Percentiles rank a stretch among this genome's conserved stretches.
phyloP scores from a whole-genome alignment of 2,888 invertebrate genomes.

The Cheilosia variabilis region DNA sequence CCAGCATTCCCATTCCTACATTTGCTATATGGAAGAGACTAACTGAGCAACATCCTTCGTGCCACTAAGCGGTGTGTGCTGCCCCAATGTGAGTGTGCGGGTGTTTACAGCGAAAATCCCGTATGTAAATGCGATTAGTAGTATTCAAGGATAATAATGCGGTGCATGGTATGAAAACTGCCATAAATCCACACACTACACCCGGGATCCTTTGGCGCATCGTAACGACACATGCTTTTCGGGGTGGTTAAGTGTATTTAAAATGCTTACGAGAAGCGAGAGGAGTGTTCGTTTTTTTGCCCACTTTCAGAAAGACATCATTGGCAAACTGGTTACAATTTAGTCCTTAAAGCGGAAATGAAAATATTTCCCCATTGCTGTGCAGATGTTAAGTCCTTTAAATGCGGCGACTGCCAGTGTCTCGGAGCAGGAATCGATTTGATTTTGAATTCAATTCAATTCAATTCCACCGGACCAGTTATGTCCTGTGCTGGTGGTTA shows the following conservation, averaged over 20 bases:
- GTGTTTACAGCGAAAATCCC: constrained; percentile 72
- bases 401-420: constrained; percentile 2
- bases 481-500: constrained; percentile 34
- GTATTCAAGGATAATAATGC: constrained; percentile 75
- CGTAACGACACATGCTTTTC: constrained; percentile 61
- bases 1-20: neutral
- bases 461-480: constrained; percentile 24
- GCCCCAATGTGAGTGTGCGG: constrained; percentile 14
- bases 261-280: constrained; percentile 52
- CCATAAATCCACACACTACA: constrained; percentile 72
- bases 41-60: constrained; percentile 48
- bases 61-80: constrained; percentile 41
- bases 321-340: constrained; percentile 57
- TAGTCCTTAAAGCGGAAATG: constrained; percentile 74
- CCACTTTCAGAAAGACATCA: constrained; percentile 55
- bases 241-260: constrained; percentile 64
- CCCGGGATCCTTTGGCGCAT: constrained; percentile 23
- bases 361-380: constrained; percentile 28
- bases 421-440: constrained; percentile 55
- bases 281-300: constrained; percentile 9
- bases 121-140: constrained; percentile 75
- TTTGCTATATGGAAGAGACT: constrained; percentile 47
- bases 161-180: constrained; percentile 72
- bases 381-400: constrained; percentile 51
- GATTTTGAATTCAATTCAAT: constrained; percentile 30